phyloP scores from a whole-genome alignment of 2,113 vertebrate genomes.

The Vulpes ferrilata region DNA sequence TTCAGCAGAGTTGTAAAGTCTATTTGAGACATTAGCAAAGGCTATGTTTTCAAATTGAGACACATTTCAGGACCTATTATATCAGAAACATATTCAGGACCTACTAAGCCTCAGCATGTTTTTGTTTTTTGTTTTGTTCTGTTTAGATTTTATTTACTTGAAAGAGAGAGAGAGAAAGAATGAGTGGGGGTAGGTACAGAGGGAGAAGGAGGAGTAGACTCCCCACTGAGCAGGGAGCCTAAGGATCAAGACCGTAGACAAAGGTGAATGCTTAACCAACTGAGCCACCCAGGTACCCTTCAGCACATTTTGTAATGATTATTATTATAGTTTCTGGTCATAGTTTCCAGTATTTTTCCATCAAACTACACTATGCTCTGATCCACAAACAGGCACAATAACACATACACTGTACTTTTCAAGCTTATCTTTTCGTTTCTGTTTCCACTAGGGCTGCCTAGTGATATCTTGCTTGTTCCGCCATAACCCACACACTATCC shows the following conservation, averaged over 20 bases:
- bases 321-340: background rate
- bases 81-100: no score
- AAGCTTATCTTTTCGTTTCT: background rate
- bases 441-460: background rate
- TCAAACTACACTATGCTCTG: background rate
- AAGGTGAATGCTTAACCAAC: background rate
- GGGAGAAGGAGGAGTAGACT: background rate
- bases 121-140: background rate
- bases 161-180: background rate
- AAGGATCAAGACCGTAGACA: background rate
- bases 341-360: background rate
- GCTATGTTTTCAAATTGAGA: background rate
- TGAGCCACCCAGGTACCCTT: background rate
- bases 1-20: background rate
- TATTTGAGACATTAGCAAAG: background rate
- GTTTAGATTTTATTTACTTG: background rate
- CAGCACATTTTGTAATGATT: background rate
- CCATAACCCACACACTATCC: background rate
- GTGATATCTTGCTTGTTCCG: background rate
- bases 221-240: accelerated
- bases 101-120: background rate
- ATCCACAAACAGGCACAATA: background rate
- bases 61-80: background rate
- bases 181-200: background rate
- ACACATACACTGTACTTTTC: background rate